Conservation (phyloP, 2,113 vertebrate genomes). For the Rhodinocichla rosea region DNA sequence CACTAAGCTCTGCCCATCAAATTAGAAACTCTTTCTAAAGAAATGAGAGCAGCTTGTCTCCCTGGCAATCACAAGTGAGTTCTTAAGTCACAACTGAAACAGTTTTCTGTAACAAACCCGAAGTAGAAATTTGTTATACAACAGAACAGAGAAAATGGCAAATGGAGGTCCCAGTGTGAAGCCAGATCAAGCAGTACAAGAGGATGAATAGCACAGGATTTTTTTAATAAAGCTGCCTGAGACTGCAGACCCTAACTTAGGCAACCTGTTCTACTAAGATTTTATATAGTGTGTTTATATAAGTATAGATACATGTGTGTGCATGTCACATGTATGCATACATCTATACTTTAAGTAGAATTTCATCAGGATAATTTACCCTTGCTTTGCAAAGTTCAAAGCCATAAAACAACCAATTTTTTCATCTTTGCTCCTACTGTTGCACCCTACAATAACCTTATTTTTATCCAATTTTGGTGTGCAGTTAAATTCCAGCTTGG, state of each 20-base stretch:
- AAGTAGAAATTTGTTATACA: conserved; percentile 20
- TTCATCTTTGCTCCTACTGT: neutral
- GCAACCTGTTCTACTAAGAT: neutral
- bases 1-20: conserved; percentile 52
- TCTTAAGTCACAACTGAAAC: conserved; percentile 30
- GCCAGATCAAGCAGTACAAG: neutral
- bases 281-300: neutral
- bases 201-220: neutral
- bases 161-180: neutral
- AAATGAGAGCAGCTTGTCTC: conserved; percentile 63
- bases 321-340: rapidly evolving
- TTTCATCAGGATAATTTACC: neutral
- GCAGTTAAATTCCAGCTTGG: neutral
- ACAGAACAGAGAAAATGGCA: neutral
- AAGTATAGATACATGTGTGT: rapidly evolving
- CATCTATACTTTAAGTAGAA: neutral
- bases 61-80: neutral
- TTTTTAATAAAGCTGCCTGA: neutral
- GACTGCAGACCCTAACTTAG: neutral
- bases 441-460: neutral
- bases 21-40: conserved; percentile 54
- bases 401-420: neutral
- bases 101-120: neutral
- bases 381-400: neutral
- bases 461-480: neutral